A percentile compares a stretch with the other conserved stretches of the same genome.
Evolutionary conservation across 1,140 invertebrate genomes (phyloP).

Genomic region (Augochlora pura): DNA sequence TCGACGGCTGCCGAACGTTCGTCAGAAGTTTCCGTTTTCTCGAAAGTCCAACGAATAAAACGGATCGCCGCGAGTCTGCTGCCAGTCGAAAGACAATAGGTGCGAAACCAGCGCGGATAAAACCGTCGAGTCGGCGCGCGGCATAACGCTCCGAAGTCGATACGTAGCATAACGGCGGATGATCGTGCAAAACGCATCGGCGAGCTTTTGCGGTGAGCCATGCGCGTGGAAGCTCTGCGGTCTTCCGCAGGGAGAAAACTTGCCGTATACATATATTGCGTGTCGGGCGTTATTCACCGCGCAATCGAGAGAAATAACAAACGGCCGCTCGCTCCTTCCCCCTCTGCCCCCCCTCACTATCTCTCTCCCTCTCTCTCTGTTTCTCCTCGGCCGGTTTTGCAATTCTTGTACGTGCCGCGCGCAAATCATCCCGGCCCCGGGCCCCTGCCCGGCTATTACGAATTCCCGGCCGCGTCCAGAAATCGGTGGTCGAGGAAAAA

Average conservation of each 20-base stretch:
- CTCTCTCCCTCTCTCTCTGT: too few relatives aligned
- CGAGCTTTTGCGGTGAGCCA: slow-evolving; percentile 48
- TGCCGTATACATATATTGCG: slow-evolving; percentile 17
- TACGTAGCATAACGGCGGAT: not conserved
- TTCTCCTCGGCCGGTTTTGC: slow-evolving; percentile 45
- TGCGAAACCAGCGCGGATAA: not conserved
- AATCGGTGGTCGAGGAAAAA: slow-evolving; percentile 61
- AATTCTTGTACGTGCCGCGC: slow-evolving; percentile 39
- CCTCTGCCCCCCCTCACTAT: too few relatives aligned
- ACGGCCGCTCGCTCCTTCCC: not conserved
- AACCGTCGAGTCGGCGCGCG: not conserved
- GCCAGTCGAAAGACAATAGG: too few relatives aligned
- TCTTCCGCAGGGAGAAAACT: slow-evolving; percentile 46
- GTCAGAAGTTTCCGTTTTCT: too few relatives aligned
- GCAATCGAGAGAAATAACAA: slow-evolving; percentile 23
- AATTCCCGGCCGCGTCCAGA: slow-evolving; percentile 53
- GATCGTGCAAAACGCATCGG: slow-evolving; percentile 36
- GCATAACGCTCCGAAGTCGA: not conserved
- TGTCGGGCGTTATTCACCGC: not conserved
- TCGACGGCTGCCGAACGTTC: too few relatives aligned
- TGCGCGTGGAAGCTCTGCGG: slow-evolving; percentile 50
- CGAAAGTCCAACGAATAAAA: too few relatives aligned
- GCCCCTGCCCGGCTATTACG: slow-evolving; percentile 51
- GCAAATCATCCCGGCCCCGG: slow-evolving; percentile 48
- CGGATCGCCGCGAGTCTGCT: too few relatives aligned